Evolutionary conservation across 2,797 vertebrate genomes (phyloP).

Genomic region (Smutsia temminckii): DNA sequence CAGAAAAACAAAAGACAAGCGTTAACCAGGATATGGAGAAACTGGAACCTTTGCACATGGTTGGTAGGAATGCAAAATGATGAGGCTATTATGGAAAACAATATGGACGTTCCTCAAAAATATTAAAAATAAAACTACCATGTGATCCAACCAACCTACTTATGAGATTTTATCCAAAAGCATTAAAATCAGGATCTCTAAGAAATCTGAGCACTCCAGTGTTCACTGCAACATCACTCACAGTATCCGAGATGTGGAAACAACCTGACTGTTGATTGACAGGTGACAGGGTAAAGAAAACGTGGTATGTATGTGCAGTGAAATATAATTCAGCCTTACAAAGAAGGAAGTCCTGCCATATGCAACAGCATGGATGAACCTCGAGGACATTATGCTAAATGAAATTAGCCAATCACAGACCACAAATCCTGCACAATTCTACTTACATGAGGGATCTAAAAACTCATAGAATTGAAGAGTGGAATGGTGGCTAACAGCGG

Average conservation of each 20-base stretch:
- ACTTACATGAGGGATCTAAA: not conserved
- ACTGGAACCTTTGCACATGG: not conserved
- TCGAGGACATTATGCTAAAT: not conserved
- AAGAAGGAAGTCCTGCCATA: not conserved
- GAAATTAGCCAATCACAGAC: not conserved
- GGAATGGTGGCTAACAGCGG: not conserved
- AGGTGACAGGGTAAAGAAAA: not conserved
- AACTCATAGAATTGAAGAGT: not conserved
- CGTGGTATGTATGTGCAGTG: no score
- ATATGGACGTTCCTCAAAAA: not conserved
- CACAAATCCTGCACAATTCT: not conserved
- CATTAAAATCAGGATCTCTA: not conserved
- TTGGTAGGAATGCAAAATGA: not conserved
- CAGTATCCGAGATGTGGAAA: not conserved
- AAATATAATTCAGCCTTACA: not conserved
- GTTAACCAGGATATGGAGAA: not conserved
- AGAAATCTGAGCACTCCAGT: not conserved
- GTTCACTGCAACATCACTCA: not conserved
- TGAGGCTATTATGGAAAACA: not conserved
- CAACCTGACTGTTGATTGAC: not conserved
- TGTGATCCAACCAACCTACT: not conserved
- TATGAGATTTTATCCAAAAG: not conserved
- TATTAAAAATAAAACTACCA: not conserved
- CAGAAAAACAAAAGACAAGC: not conserved
- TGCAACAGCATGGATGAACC: not conserved